A percentile compares a stretch with the other conserved stretches of the same genome.
phyloP scores from a whole-genome alignment of 1,140 invertebrate genomes.

The Heliothis subflexa region DNA sequence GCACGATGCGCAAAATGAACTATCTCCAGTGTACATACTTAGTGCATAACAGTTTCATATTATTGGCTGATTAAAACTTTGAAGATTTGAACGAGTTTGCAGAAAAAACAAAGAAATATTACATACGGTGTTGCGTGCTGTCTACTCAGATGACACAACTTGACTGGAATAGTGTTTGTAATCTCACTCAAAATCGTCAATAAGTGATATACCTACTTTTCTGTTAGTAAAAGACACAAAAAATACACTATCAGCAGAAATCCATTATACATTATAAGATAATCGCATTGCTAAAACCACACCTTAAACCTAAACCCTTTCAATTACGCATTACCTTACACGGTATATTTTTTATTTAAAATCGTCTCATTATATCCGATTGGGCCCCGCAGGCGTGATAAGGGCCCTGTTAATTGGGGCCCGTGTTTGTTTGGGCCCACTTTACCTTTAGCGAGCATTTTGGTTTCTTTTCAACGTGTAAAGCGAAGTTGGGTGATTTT shows the following conservation, averaged over 20 bases:
- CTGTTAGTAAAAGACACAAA: too few relatives aligned
- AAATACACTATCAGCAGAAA: too few relatives aligned
- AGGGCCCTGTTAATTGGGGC: slow-evolving; percentile 18
- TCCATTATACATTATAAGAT: not conserved
- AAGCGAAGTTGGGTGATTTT: not conserved
- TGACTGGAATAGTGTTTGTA: too few relatives aligned
- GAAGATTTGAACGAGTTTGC: too few relatives aligned
- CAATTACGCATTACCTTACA: slow-evolving; percentile 8
- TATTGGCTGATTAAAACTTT: too few relatives aligned
- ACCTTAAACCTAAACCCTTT: slow-evolving; percentile 10
- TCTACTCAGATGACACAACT: too few relatives aligned
- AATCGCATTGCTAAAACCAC: not conserved
- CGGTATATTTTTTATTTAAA: slow-evolving; percentile 6
- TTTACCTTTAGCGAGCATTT: slow-evolving; percentile 8
- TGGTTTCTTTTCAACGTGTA: slow-evolving; percentile 1
- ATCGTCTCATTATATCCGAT: slow-evolving; percentile 21
- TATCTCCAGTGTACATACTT: not conserved
- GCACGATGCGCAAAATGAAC: not conserved
- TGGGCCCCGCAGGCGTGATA: slow-evolving; percentile 9
- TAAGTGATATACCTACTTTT: too few relatives aligned
- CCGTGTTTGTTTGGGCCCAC: slow-evolving; percentile 23
- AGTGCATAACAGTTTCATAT: too few relatives aligned
- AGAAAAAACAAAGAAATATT: too few relatives aligned
- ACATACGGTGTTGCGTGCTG: too few relatives aligned
- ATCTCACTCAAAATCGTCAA: too few relatives aligned